Conservation (phyloP, 2,888 invertebrate species). For the Aspidapion aeneum region DNA sequence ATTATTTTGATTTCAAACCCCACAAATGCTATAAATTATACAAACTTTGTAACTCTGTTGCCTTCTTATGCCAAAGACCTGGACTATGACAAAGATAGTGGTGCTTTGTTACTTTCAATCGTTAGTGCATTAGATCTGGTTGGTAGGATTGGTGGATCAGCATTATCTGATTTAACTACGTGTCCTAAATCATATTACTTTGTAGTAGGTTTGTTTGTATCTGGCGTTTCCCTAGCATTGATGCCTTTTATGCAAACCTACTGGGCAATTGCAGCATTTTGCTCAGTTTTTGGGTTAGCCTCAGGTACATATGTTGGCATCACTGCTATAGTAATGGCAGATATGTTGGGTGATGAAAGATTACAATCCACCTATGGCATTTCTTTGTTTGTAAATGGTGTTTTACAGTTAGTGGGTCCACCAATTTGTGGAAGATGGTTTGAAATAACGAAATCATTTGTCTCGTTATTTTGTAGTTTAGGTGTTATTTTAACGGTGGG, state of each 20-base stretch:
- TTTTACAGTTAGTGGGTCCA: slow-evolving; percentile 77
- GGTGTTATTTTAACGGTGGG: slow-evolving; percentile 71
- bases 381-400: slow-evolving; percentile 79
- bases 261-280: slow-evolving; percentile 61
- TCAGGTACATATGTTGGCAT: slow-evolving; percentile 84
- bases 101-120: slow-evolving; percentile 72
- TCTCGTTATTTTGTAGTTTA: slow-evolving; percentile 68
- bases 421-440: slow-evolving; percentile 77
- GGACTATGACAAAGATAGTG: slow-evolving; percentile 66
- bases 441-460: slow-evolving; percentile 60
- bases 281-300: slow-evolving; percentile 75
- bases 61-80: slow-evolving; percentile 72
- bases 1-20: slow-evolving; percentile 78
- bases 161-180: slow-evolving; percentile 70
- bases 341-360: slow-evolving; percentile 80
- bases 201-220: slow-evolving; percentile 71
- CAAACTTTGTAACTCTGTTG: slow-evolving; percentile 79
- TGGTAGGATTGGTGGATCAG: slow-evolving; percentile 82
- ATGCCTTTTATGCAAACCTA: slow-evolving; percentile 68
- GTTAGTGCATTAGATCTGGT: slow-evolving; percentile 78
- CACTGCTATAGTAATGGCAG: slow-evolving; percentile 84
- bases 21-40: slow-evolving; percentile 82
- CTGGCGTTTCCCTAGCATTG: slow-evolving; percentile 69
- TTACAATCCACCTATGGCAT: slow-evolving; percentile 84
- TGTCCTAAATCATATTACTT: slow-evolving; percentile 83